Base-by-base conservation (phyloP, 2,888 invertebrate species). In the Drosophila incognita region DNA sequence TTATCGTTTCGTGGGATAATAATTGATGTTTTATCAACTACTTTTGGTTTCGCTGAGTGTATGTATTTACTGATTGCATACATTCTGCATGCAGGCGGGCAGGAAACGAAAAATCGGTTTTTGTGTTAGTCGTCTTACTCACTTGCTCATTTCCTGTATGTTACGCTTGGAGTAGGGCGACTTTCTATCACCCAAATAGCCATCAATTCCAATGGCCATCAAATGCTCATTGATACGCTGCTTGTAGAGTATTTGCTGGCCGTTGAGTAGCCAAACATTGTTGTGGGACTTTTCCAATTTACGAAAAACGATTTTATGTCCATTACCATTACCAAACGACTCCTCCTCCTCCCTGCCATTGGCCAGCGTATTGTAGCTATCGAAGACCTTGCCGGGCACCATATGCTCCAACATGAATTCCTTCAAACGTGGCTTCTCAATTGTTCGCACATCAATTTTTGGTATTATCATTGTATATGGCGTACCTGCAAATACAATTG, bases 391-490 rank as follows among this genome's bases (percentile, higher is more conserved):
- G 18, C 95, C 95, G 27, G 95, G 93, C 73, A 95, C 94, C 83
- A 95, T 93, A 90, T 95, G 95, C 85, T 95, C 95, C 82, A 95
- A 90, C 78, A 95, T 93, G 74, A 95, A 93, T 85, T 94, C 94
- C 90, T 94, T 95, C 74, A 95, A 93, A 51, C 94, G 93, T 68
- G 94, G 94, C 53, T 92, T 93, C 72, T 94, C 94, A 79, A 93
- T 93, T 70, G 93, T 93, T 71, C 93, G 92, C 59, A 94, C 92
- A 79, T 94, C 94, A 82, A 94, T 93, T 79, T 93, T 93, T 18
- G 95, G 95, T 61, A 95, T 94, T 89, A 95, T 93, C 87, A 95
- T 94, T 88, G 95, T 95, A 86, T 94, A 95, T 15, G 94, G 94
- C 76, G 94, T 94, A 89, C 94, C 95, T 95, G 94, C 21, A 67